Evolutionary conservation across 2,113 vertebrate genomes (phyloP), one percentile per base, ranked within the genome.

Genomic region (Ovis aries): DNA sequence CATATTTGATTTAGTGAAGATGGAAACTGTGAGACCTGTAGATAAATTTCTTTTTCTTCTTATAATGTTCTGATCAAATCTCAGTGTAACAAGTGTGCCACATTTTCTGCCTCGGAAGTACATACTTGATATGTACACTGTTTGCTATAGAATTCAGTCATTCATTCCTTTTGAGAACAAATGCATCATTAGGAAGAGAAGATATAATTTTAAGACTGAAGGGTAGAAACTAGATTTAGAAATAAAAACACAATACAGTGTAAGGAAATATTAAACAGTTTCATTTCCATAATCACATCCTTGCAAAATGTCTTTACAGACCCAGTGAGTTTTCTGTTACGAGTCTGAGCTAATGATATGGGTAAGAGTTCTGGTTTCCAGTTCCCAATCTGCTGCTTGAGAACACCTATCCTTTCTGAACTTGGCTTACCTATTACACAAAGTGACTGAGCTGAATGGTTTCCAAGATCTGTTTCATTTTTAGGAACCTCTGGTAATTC

Each of bases 21-120:
- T 52, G 33, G 60, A 86, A 95, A 89, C 77, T 15, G 4, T 94
- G 85, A 92, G 33, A 78, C 29, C 53, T 88, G 45, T 43, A 82
- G 80, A 80, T 90, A 89, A 50, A 78, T 86, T 84, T 89, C 6
- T 83, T 96, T 97, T 95, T 89, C 83, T 96, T 60, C 89, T 90
- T 88, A 60, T 78, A 83, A 78, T 33, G 14, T 36, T 95, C 67
- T 94, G 78, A 82, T 55, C 81, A 94, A 90, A 95, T 74, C 36
- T 87, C 88, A 74, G 4, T 5, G 45, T 94, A 67, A 88, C 36
- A 86, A 83, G n/a, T 53, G 7, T 36, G 50, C 91, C 53, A n/a
- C 19, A 59, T 45, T 90, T 93, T 90, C 64, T 93, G n/a, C 15
- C 53, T 80, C 12, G 16, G 81, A 92, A 95, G 94, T 25, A 36